A percentile compares a stretch with the other conserved stretches of the same genome.
phyloP scores from a whole-genome alignment of 2,888 invertebrate species.

The Drosophila hamatofila region DNA sequence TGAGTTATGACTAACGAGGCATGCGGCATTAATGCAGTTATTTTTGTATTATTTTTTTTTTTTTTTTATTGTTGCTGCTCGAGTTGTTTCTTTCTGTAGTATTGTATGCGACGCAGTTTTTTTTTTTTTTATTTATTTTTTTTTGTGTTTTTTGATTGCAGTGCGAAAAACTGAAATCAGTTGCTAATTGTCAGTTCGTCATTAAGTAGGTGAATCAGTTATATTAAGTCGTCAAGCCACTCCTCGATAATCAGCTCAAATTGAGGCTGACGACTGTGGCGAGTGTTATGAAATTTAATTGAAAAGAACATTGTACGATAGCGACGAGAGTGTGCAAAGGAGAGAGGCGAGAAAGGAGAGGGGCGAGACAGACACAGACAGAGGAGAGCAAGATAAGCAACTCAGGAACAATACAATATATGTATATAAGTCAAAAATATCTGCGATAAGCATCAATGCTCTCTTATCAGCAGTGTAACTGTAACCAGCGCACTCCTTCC shows the following conservation, averaged over 20 bases:
- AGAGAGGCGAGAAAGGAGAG: background rate
- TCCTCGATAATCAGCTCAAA: slow-evolving; percentile 41
- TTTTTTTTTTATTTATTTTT: slow-evolving; percentile 10
- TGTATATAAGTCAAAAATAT: slow-evolving; percentile 3
- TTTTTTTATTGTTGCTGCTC: slow-evolving; percentile 1
- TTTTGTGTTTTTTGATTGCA: slow-evolving; percentile 33
- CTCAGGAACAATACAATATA: slow-evolving; percentile 18
- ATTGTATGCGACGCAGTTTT: slow-evolving; percentile 31
- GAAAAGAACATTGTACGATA: slow-evolving; percentile 54
- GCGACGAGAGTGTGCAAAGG: background rate
- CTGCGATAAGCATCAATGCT: slow-evolving; percentile 21
- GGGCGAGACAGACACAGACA: slow-evolving; percentile 5
- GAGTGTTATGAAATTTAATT: slow-evolving; percentile 52
- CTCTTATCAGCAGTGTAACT: slow-evolving; percentile 19
- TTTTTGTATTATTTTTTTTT: no score
- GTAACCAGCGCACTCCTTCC: background rate
- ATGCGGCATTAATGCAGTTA: slow-evolving; percentile 4
- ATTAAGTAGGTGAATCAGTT: slow-evolving; percentile 60
- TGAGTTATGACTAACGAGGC: slow-evolving; percentile 35
- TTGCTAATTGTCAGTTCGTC: slow-evolving; percentile 66
- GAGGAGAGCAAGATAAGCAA: background rate
- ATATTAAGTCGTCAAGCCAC: slow-evolving; percentile 38
- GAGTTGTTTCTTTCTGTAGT: background rate
- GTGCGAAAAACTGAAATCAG: slow-evolving; percentile 33
- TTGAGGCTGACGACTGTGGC: slow-evolving; percentile 41